These are phyloP conservation scores for Machimus rusticus DNA, from an alignment of 2,888 invertebrate species.

Conservation along the genomic window DNA sequence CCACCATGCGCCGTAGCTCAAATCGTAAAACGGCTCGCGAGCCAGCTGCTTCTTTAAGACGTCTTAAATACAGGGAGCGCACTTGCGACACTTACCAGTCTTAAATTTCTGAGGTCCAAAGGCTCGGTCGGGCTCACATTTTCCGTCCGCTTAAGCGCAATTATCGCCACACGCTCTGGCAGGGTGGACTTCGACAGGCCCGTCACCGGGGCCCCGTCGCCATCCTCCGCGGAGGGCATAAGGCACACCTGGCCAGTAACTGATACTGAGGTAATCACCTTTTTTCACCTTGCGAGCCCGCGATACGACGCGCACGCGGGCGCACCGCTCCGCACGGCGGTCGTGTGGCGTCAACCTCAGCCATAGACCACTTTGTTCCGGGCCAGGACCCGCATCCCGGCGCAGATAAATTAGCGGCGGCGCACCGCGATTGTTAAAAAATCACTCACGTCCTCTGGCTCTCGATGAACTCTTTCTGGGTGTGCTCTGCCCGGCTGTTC, in stretches of 20 bases:
- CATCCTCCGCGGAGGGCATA: not conserved
- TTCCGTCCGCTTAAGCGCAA: not conserved
- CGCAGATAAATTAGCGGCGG: not conserved
- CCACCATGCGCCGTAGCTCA: not conserved
- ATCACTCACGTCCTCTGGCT: not conserved
- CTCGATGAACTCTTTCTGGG: not conserved
- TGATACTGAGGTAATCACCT: slow-evolving; percentile 8
- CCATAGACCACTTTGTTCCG: not conserved
- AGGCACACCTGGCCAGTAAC: not conserved
- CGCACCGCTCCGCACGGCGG: not conserved
- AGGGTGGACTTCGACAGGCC: not conserved
- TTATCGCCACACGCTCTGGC: not conserved
- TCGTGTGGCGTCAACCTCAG: not conserved
- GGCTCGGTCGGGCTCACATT: not conserved
- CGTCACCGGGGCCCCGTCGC: not conserved
- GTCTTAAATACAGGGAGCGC: not conserved
- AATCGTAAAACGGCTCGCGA: not conserved
- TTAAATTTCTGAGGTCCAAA: not conserved
- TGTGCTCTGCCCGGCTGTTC: not conserved
- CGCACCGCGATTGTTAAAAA: not conserved
- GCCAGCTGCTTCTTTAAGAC: not conserved
- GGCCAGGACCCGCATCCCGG: not conserved
- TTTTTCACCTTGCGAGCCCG: slow-evolving; percentile 12
- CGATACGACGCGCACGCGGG: not conserved
- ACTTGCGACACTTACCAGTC: not conserved